Evolutionary conservation across 53 echinoderm and acorn worm genomes (phyloP), one percentile per base, ranked within the genome.

Genomic region (Holothuria leucospilota): DNA sequence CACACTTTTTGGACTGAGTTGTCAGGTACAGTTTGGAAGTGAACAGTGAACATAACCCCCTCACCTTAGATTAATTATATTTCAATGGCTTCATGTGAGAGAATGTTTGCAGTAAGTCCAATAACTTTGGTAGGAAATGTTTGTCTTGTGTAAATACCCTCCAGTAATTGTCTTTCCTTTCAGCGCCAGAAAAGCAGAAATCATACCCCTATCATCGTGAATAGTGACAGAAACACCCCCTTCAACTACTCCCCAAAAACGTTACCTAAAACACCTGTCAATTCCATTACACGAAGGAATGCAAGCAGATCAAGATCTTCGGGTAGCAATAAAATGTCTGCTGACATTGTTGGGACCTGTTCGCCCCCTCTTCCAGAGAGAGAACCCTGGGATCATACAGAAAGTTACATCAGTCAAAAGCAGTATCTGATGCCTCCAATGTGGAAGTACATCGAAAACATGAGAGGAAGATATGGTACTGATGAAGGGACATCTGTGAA

Each of bases 131-230:
- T 56, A 16, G 56, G 56, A 56, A 56, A 15, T 56, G 15, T 56
- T 56, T 18, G 16, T 56, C 56, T 15, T 18, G 56, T 56, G 1
- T 56, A 18, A 56, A 56, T 2, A 15, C 56, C 18, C 18, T 5
- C 18, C 56, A 56, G 8, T 56, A 56, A 56, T 18, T 56, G 56
- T 89, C 89, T 77, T 64, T 75, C 51, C 59, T 89, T 28, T 78
- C 89, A 63, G 61, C 65, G 59, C 62, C 77, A 42, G 71, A 88
- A 69, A 82, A 69, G 24, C 83, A 87, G 59, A 59, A 73, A 20
- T 65, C 87, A 66, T 88, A 70, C 77, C 71, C 85, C 42, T 51
- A 59, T 27, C 84, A 78, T 28, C 14, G 49, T 20, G 13, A 15
- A 59, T 52, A 46, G 53, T 52, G 52, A 53, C 78, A 41, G 46